Base-by-base conservation (phyloP, 1,140 invertebrate genomes). In the Cecropterus lyciades region DNA sequence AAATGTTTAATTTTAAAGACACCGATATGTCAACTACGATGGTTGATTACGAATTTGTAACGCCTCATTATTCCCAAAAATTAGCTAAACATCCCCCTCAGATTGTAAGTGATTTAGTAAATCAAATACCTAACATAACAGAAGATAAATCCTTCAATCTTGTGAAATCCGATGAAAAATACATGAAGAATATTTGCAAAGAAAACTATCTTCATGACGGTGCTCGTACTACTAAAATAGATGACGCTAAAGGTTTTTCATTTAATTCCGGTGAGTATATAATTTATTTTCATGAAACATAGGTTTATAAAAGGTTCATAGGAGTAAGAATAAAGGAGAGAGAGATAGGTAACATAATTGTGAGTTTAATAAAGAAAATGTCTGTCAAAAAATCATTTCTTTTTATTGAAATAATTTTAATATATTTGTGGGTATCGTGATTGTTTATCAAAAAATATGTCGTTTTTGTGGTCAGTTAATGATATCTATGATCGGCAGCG, bases 31-130 rank as follows among this genome's bases (percentile, higher is more conserved):
- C 24, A 53, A 6, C 30, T 17, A 72, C 72, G 53, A 17, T 67
- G 6, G 69, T 67, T 48, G 81, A 84, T 63, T 80, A 80, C 17
- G 80, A 84, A 11, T 63, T 79, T 40, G 37, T 77, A 27, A 69
- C 68, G 16, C 62, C 70, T 13, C 65, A 67, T 13, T 55, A 60
- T 17, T 33, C n/a, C 2, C 9, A 48, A 33, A 33, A 7, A 4
- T n/a, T 14, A 7, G 20, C 14, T 1, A 56, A 43, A 24, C n/a
- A 14, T 56, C 16, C 7, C 9, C 6, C 17, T 45, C n/a, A 14
- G 24, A 8, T 14, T 13, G 9, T 45, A 45, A 30, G 27, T 20
- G 55, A 27, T 3, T 24, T 57, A 15, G 15, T 57, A 3, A 11
- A 57, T 5, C 16, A 57, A 57, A 14, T 45, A 30, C 40, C 55